Evolutionary conservation across 2,113 vertebrate species (phyloP).

Genomic region (Alouatta palliata): DNA sequence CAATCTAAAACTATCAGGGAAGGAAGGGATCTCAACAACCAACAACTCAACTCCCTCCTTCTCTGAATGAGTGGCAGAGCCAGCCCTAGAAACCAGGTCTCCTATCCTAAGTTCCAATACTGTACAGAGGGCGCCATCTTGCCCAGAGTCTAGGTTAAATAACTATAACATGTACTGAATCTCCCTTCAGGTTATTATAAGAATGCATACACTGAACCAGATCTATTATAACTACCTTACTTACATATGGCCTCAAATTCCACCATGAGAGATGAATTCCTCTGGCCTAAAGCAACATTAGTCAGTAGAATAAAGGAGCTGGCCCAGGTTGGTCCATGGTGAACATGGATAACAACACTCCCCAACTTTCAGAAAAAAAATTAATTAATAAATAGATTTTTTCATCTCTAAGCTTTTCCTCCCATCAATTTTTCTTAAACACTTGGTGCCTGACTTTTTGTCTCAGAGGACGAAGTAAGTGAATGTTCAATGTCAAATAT

Average conservation of each 20-base stretch:
- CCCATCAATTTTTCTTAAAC: not conserved
- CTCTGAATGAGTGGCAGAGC: not conserved
- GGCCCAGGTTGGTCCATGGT: not conserved
- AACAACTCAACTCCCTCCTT: not conserved
- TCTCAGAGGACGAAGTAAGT: not conserved
- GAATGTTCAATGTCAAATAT: not conserved
- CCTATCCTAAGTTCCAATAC: not conserved
- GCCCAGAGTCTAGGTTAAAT: not conserved
- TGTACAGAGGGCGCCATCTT: not conserved
- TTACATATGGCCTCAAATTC: not conserved
- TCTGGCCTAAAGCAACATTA: not conserved
- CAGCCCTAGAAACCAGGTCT: not conserved
- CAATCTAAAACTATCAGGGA: not conserved
- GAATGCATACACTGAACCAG: not conserved
- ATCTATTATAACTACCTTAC: not conserved
- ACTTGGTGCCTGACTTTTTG: not conserved
- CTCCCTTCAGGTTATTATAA: not conserved
- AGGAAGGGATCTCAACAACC: not conserved
- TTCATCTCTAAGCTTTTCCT: not conserved
- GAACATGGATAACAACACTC: not conserved
- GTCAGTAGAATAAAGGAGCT: not conserved
- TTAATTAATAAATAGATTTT: not conserved
- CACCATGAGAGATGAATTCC: not conserved
- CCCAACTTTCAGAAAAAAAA: not conserved
- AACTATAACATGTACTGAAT: not conserved